These are phyloP conservation scores for Istiophorus platypterus DNA, from an alignment of 2,113 vertebrate genomes.

Conservation along the genomic window DNA sequence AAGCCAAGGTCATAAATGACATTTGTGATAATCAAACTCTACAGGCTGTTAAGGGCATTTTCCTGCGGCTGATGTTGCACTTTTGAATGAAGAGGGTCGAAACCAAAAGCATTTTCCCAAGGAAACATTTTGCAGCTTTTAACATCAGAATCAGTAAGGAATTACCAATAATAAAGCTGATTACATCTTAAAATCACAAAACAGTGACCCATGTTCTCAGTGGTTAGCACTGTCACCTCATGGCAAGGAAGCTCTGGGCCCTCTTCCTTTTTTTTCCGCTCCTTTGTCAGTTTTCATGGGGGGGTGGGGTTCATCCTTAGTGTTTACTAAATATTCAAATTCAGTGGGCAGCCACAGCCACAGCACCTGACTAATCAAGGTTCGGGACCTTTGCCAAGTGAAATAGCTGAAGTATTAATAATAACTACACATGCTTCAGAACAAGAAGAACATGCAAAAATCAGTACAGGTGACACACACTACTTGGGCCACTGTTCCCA, in stretches of 20 bases:
- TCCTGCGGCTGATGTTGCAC: constrained; percentile 12
- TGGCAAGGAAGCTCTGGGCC: not conserved
- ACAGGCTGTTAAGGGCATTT: not conserved
- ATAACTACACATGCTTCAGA: not conserved
- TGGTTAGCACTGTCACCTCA: not conserved
- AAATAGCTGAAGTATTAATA: not conserved
- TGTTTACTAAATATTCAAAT: not conserved
- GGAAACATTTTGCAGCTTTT: not conserved
- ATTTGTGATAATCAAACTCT: not conserved
- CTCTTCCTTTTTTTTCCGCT: not conserved
- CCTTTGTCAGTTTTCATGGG: not conserved
- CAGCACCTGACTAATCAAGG: not conserved
- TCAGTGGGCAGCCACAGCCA: not conserved
- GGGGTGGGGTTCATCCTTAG: not conserved
- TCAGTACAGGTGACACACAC: not conserved
- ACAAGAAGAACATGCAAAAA: not conserved
- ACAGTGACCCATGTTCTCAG: not conserved
- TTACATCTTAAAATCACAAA: not conserved
- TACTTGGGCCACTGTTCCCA: not conserved
- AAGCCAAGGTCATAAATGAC: constrained; percentile 45
- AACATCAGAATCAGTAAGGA: not conserved
- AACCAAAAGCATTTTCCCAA: not conserved
- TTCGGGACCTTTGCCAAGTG: not conserved
- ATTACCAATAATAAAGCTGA: not conserved
- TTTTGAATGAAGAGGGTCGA: not conserved